phyloP scores from a whole-genome alignment of 2,797 vertebrate genomes.

The Clarias fuscus region DNA sequence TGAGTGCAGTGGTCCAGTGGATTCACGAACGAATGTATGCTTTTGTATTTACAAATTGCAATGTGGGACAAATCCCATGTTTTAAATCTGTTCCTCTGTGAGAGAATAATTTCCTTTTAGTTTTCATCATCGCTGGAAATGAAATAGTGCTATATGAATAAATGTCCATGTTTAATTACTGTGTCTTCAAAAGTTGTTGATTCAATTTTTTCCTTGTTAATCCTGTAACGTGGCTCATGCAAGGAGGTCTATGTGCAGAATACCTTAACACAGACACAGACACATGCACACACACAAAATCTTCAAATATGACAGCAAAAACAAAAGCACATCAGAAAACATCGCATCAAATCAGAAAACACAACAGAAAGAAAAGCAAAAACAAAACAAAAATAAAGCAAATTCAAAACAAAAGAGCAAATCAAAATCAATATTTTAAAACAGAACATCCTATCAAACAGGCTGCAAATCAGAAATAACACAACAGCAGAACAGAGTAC shows the following conservation, averaged over 20 bases:
- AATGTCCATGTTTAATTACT: constrained; percentile 44
- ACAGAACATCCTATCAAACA: too few relatives aligned
- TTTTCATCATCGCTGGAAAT: constrained; percentile 43
- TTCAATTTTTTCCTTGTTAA: neutral
- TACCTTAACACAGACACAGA: neutral
- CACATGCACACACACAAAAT: neutral
- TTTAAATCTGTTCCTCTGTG: constrained; percentile 56
- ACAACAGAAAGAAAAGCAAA: neutral
- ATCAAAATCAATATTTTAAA: neutral
- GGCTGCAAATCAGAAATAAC: neutral
- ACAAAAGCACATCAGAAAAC: neutral
- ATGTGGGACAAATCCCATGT: constrained; percentile 49
- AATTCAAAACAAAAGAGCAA: neutral
- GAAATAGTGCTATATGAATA: constrained; percentile 46
- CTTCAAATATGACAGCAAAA: too few relatives aligned
- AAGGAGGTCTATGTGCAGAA: neutral
- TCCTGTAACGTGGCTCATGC: neutral
- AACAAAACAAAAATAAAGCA: neutral
- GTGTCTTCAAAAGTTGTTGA: constrained; percentile 6
- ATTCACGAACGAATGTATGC: constrained; percentile 43
- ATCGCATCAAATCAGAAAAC: too few relatives aligned
- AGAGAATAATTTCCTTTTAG: constrained; percentile 51
- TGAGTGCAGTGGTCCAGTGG: constrained; percentile 40
- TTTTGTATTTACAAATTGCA: constrained; percentile 44
- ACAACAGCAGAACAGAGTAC: neutral